Evolutionary conservation across 2,888 invertebrate species (phyloP).

Genomic region (Nyleta sp.): DNA sequence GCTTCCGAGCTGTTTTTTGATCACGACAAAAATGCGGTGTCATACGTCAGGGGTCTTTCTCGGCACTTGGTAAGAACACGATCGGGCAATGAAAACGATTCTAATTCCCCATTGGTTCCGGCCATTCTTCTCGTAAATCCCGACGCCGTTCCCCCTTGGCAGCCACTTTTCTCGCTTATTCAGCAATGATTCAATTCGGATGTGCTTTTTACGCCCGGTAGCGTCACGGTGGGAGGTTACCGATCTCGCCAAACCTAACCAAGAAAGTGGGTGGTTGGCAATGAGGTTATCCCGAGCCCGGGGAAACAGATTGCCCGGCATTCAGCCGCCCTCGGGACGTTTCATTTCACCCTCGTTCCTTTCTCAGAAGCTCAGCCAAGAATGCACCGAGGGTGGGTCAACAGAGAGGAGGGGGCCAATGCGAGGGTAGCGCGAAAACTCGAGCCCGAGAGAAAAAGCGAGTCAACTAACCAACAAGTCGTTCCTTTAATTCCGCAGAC

Average conservation of each 20-base stretch:
- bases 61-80: constrained; percentile 64
- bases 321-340: constrained; percentile 83
- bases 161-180: constrained; percentile 82
- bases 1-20: constrained; percentile 26
- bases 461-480: constrained; percentile 79
- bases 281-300: constrained; percentile 80
- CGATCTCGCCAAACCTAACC: constrained; percentile 67
- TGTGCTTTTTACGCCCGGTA: constrained; percentile 73
- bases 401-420: neutral
- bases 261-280: constrained; percentile 68
- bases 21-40: constrained; percentile 54
- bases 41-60: constrained; percentile 59
- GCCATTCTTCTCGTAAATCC: constrained; percentile 66
- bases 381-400: constrained; percentile 29
- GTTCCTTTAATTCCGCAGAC: constrained; percentile 77
- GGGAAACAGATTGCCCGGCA: constrained; percentile 80
- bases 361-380: constrained; percentile 66
- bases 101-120: constrained; percentile 66
- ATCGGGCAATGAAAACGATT: constrained; percentile 66
- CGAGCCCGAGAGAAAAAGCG: constrained; percentile 64
- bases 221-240: constrained; percentile 68
- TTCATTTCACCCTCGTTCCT: constrained; percentile 82
- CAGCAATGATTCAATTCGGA: constrained; percentile 82
- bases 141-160: constrained; percentile 61
- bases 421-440: constrained; percentile 54